Base-by-base conservation (phyloP, 92 coral and sea anemone genomes). In the Actinostola sp. region DNA sequence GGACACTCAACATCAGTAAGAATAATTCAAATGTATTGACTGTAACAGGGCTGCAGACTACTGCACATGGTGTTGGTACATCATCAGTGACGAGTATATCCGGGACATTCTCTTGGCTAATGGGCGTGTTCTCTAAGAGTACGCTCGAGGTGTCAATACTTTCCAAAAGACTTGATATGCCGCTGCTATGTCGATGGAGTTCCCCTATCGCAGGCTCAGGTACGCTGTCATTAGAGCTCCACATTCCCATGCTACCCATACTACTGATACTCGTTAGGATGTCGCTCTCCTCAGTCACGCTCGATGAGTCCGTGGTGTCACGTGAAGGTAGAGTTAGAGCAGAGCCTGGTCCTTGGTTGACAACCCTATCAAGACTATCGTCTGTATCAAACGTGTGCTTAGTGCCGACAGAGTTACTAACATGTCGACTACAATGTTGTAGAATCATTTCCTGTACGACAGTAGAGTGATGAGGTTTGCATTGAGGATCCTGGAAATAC, bases 11-110 rank as follows among this genome's bases (percentile, higher is more conserved):
- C 65, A 87, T 77, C 12, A 90, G 89, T n/a, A 83, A 67, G 2
- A 77, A 45, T 25, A 90, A 71, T 44, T 83, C 87, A 61, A 90
- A 90, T 3, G 60, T 73, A 38, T 80, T 78, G 55, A 90, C 62
- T 15, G 33, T 46, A 30, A 68, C n/a, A 21, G 48, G 7, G 35
- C 9, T 16, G 12, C 28, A 42, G 41, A 61, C 19, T 12, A 33
- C 48, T 16, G 67, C 67, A n/a, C 43, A 42, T 3, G 43, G 43
- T 39, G 44, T 39, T 19, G 70, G 26, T 20, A 23, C 26, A 24
- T 63, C 70, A 23, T 39, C 48, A 15, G 38, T 71, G 19, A 55
- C 39, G 1, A 32, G 2, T 71, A 59, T 55, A 8, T 28, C 46
- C 0, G 77, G 41, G 14, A 30, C 44, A 30, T 41, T 44, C 38